These are phyloP conservation scores for Ylistrum balloti DNA, from an alignment of 1,140 invertebrate genomes.

Conservation along the genomic window DNA sequence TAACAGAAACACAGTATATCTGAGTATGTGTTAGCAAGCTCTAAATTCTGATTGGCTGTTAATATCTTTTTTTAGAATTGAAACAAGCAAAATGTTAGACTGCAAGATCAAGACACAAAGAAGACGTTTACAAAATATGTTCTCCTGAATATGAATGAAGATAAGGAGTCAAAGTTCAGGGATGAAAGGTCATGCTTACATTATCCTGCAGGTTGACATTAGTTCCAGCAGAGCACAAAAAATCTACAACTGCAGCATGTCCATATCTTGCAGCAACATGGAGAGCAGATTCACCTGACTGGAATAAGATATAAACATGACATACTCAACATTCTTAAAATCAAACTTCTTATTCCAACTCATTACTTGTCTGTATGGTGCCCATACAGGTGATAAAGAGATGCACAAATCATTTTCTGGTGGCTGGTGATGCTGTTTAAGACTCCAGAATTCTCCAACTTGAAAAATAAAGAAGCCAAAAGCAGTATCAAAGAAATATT, in stretches of 20 bases:
- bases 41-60: too few species aligned
- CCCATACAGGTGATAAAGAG: too few species aligned
- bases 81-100: constrained; percentile 46
- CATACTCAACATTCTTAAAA: too few species aligned
- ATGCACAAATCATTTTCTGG: too few species aligned
- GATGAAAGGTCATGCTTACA: constrained; percentile 65
- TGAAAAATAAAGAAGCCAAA: too few species aligned
- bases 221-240: constrained; percentile 81
- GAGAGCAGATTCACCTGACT: constrained; percentile 85
- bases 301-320: constrained; percentile 54
- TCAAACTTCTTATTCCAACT: too few species aligned
- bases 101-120: neutral
- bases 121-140: neutral
- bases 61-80: neutral
- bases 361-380: too few species aligned
- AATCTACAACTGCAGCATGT: constrained; percentile 83
- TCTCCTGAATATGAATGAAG: neutral
- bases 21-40: too few species aligned
- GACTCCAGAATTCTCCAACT: too few species aligned
- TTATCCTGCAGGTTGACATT: constrained; percentile 84
- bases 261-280: constrained; percentile 86
- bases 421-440: too few species aligned
- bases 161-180: neutral
- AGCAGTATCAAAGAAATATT: too few species aligned
- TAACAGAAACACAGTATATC: too few species aligned